These are phyloP conservation scores for Dinocampus coccinellae DNA, from an alignment of 2,888 invertebrate genomes.

Conservation along the genomic window DNA sequence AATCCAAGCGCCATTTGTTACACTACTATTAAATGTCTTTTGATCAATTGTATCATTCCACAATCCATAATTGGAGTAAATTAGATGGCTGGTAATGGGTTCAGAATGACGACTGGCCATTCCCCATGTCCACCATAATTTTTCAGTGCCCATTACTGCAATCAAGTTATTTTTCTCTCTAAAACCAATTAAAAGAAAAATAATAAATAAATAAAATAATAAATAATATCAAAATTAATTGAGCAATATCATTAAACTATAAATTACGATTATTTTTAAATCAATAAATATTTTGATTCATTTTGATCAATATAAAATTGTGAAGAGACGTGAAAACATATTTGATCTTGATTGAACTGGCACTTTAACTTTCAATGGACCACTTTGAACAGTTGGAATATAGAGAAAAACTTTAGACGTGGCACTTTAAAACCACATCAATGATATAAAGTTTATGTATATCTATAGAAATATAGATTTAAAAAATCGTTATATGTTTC, in stretches of 20 bases:
- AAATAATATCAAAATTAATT: neutral
- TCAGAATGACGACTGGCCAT: conserved; percentile 53
- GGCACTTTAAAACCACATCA: neutral
- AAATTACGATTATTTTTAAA: neutral
- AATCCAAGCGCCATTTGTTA: conserved; percentile 41
- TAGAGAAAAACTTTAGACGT: neutral
- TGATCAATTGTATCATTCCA: conserved; percentile 52
- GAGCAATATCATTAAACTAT: neutral
- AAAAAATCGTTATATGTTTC: too few relatives aligned
- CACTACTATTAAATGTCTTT: conserved; percentile 49
- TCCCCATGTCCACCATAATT: conserved; percentile 57
- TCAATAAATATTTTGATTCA: neutral
- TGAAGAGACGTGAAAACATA: neutral
- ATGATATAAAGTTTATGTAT: too few relatives aligned
- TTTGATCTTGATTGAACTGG: neutral
- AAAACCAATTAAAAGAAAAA: neutral
- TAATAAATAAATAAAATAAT: neutral
- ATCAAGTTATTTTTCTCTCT: neutral
- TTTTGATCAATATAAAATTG: neutral
- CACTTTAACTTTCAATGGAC: neutral
- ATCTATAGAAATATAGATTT: too few relatives aligned
- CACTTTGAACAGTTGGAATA: neutral
- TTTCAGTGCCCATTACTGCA: conserved; percentile 57
- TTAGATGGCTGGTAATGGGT: conserved; percentile 48
- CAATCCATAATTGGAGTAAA: conserved; percentile 40